Percentiles rank a stretch among this genome's conserved stretches.
Conservation (phyloP, 2,797 vertebrate species). For the Sciurus vulgaris region DNA sequence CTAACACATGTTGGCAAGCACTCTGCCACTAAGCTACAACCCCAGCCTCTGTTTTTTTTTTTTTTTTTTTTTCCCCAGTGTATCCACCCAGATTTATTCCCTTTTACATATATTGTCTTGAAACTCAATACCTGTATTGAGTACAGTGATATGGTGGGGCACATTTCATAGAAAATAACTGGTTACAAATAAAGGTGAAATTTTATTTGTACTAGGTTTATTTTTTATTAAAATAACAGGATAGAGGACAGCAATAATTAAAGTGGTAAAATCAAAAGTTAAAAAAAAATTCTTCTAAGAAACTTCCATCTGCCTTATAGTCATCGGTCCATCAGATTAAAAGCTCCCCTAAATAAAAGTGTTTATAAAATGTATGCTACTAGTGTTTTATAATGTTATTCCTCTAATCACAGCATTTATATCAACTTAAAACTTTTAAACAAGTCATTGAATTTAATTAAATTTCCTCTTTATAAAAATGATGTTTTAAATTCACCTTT, state of each 20-base stretch:
- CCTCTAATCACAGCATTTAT: not conserved
- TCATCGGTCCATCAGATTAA: not conserved
- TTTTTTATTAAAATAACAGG: slow-evolving; percentile 8
- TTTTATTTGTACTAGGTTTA: not conserved
- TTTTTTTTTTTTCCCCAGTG: not conserved
- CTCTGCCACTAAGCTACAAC: too few relatives aligned
- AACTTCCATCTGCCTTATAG: not conserved
- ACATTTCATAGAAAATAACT: not conserved
- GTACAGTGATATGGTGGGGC: not conserved
- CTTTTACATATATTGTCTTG: not conserved
- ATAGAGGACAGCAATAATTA: not conserved
- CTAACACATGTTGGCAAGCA: too few relatives aligned
- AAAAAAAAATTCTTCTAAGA: not conserved
- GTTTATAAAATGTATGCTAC: not conserved
- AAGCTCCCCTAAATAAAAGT: not conserved
- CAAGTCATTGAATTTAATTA: not conserved
- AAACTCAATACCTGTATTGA: not conserved
- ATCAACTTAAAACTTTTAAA: not conserved
- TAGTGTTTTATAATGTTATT: not conserved
- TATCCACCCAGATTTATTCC: not conserved
- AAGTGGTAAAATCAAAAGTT: not conserved
- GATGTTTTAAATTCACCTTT: slow-evolving; percentile 8
- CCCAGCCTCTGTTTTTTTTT: too few relatives aligned
- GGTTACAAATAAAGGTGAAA: not conserved
- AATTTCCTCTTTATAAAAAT: not conserved